Percentiles rank a stretch among this genome's conserved stretches.
Conservation (phyloP, 2,113 vertebrate genomes). For the Pogonocichla stellata region DNA sequence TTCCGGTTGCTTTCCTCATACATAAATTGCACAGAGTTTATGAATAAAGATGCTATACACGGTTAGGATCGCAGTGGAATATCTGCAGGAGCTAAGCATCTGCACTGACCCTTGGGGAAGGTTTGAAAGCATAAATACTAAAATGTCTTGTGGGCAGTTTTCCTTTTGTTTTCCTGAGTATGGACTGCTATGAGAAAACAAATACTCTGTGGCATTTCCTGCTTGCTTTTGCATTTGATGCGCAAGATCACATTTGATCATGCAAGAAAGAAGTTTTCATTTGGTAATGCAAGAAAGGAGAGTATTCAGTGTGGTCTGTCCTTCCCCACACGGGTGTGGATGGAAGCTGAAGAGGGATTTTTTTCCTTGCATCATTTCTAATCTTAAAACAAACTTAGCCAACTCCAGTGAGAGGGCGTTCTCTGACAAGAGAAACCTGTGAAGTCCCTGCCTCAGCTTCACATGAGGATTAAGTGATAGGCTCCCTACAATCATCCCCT, state of each 20-base stretch:
- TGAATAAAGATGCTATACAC: neutral
- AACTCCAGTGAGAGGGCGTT: neutral
- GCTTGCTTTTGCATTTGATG: neutral
- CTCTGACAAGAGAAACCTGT: neutral
- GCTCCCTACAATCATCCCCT: neutral
- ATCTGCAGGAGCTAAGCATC: neutral
- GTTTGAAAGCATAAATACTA: neutral
- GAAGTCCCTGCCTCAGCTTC: neutral
- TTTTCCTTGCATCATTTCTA: neutral
- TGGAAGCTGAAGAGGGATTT: neutral
- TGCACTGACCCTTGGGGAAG: neutral
- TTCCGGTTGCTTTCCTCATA: neutral
- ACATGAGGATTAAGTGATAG: neutral
- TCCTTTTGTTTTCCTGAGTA: neutral
- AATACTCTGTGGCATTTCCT: neutral
- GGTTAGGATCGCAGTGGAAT: neutral
- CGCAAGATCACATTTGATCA: neutral
- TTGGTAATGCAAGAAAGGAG: neutral
- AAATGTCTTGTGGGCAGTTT: neutral
- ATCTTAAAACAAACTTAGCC: neutral
- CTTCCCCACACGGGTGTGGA: neutral
- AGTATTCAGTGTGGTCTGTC: neutral
- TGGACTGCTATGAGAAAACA: fast-evolving
- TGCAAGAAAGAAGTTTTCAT: neutral
- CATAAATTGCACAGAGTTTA: neutral